Percentiles rank a stretch among this genome's conserved stretches.
phyloP scores from a whole-genome alignment of 2,113 vertebrate species.

The Coptodon bakossiorum region DNA sequence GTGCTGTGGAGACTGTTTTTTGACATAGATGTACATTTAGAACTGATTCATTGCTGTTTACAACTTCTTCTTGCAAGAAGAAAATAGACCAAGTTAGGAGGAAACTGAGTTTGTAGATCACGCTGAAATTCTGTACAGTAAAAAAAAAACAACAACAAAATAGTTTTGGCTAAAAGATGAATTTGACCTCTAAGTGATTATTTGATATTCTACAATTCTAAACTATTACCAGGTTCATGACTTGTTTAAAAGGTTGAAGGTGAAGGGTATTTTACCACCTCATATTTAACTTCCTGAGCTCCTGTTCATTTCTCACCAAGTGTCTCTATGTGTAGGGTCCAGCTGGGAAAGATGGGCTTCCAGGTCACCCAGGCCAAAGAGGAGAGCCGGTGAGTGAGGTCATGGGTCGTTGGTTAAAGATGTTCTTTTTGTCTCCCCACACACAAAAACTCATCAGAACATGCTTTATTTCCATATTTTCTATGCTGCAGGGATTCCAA shows the following conservation, averaged over 20 bases:
- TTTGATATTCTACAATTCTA: neutral
- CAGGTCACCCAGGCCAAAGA: conserved; percentile 95
- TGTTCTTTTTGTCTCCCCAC: neutral
- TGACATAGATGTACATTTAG: neutral
- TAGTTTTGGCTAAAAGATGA: neutral
- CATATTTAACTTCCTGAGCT: neutral
- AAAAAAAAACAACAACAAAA: neutral
- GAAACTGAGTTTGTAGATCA: neutral
- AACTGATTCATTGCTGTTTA: neutral
- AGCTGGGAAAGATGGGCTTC: conserved; percentile 91
- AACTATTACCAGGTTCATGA: neutral
- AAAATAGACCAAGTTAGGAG: neutral
- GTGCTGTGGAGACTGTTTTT: neutral
- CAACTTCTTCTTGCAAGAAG: neutral
- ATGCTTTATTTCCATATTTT: neutral
- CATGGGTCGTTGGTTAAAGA: neutral
- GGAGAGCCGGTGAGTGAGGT: conserved; percentile 87
- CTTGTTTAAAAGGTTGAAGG: neutral
- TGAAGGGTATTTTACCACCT: neutral
- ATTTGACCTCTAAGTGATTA: neutral
- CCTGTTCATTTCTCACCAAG: neutral
- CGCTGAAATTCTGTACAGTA: neutral
- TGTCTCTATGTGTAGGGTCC: conserved; percentile 75
- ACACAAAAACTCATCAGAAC: neutral
- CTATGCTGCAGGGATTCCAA: conserved; percentile 87